A percentile compares a stretch with the other conserved stretches of the same genome.
Conservation (phyloP, 1,140 invertebrate genomes). For the Danaus plexippus region DNA sequence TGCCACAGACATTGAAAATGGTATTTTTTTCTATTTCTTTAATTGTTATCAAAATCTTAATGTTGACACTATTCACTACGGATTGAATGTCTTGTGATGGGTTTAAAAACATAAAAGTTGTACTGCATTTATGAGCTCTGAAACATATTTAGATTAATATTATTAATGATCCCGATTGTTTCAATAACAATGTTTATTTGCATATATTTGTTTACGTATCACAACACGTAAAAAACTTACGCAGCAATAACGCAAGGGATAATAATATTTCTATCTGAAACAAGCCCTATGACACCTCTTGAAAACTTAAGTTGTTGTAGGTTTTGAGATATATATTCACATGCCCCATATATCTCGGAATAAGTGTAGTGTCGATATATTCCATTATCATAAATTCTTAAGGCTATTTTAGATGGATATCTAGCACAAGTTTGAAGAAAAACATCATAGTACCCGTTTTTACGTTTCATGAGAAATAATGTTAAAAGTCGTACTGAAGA, state of each 20-base stretch:
- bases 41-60: conserved; percentile 43
- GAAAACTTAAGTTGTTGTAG: conserved; percentile 48
- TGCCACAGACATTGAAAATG: conserved; percentile 31
- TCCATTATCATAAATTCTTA: conserved; percentile 38
- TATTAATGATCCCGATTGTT: neutral
- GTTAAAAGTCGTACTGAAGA: neutral
- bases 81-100: conserved; percentile 37
- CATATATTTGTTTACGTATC: neutral
- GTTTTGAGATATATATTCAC: conserved; percentile 60
- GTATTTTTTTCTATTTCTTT: conserved; percentile 22
- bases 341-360: conserved; percentile 55
- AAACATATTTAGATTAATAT: conserved; percentile 23
- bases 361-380: conserved; percentile 44
- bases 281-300: conserved; percentile 48
- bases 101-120: conserved; percentile 64
- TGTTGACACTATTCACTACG: conserved; percentile 36
- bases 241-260: conserved; percentile 57
- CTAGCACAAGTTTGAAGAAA: conserved; percentile 54
- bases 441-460: conserved; percentile 54
- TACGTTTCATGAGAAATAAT: conserved; percentile 38
- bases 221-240: conserved; percentile 36
- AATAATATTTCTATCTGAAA: conserved; percentile 52
- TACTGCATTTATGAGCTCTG: conserved; percentile 61
- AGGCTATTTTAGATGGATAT: conserved; percentile 41
- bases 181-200: neutral